Base-by-base conservation (phyloP, 2,888 invertebrate species). In the Ennomos fuscantarius region DNA sequence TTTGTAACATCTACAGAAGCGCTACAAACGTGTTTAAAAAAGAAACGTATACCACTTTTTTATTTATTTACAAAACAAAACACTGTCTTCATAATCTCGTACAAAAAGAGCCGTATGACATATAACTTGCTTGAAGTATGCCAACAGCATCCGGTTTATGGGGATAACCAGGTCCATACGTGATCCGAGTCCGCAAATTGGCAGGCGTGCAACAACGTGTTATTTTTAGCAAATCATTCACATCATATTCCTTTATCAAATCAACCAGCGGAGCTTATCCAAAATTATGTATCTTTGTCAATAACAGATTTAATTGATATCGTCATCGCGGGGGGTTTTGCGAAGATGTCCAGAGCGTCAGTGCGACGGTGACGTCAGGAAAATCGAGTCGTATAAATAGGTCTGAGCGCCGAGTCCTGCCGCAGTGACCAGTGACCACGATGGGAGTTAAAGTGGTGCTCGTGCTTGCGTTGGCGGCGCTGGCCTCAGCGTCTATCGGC, bases 371-470 rank as follows among this genome's bases (percentile, higher is more conserved):
- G 86, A 87, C 87, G 87, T 81, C 79, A 79, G 77, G 79, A 86
- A 86, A 85, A 85, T 71, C 82, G 69, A 70, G 69, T 70, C 68
- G 73, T 91, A 91, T 92, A 92, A 84, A 91, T 88, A 89, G 86
- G 83, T 86, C 80, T 74, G 79, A 76, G 68, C 72, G 72, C 71
- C 73, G 75, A 65, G 72, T 84, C 86, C 87, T 81, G 80, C 82
- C 83, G 74, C 52, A 57, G 57, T 57, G 45, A 54, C 32, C 87
- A 90, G 89, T 91, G 59, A 84, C 74, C 82, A 85, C 76, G 72
- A 89, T 89, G 90, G 87, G 86, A 84, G 80, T 81, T 72, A 45
- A 49, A 55, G 50, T 40, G 44, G 81, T 84, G 69, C 74, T 77
- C 74, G 78, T 82, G 57, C 63, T 90, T 52, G 83, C 84, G 75